These are phyloP conservation scores for Thereuonema tuberculata DNA, from an alignment of 1,140 invertebrate species.

Conservation along the genomic window DNA sequence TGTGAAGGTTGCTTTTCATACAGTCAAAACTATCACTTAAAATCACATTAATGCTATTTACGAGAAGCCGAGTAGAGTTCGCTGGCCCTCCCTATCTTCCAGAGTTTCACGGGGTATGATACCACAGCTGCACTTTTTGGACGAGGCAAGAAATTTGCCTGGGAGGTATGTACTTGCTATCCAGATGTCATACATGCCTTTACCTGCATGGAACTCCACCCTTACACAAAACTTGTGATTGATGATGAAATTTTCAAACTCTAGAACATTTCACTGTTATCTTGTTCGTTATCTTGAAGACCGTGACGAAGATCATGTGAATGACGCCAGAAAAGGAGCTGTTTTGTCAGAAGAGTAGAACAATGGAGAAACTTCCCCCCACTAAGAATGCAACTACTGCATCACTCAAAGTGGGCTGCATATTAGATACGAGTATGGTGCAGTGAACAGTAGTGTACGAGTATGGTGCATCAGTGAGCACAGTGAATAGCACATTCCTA, in stretches of 20 bases:
- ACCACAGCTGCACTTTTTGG: constrained; percentile 8
- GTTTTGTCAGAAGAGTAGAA: background rate
- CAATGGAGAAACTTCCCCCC: background rate
- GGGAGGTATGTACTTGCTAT: background rate
- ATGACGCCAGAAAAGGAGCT: background rate
- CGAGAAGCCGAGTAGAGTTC: background rate
- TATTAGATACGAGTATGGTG: background rate
- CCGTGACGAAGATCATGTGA: background rate
- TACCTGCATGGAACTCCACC: background rate
- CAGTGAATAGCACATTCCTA: background rate
- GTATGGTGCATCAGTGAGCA: too few species aligned
- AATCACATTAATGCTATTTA: background rate
- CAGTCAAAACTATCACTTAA: background rate
- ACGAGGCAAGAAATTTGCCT: background rate
- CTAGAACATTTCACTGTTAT: background rate
- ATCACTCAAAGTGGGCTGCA: background rate
- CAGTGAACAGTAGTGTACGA: too few species aligned
- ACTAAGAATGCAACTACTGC: background rate
- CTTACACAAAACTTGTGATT: background rate
- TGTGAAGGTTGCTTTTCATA: too few species aligned
- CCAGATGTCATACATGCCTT: background rate
- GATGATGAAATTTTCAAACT: background rate
- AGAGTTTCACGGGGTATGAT: constrained; percentile 9
- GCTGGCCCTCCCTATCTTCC: constrained; percentile 10
- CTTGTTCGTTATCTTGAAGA: background rate